Conservation (phyloP, 2,888 invertebrate species). For the Lepeophtheirus nordmannii region DNA sequence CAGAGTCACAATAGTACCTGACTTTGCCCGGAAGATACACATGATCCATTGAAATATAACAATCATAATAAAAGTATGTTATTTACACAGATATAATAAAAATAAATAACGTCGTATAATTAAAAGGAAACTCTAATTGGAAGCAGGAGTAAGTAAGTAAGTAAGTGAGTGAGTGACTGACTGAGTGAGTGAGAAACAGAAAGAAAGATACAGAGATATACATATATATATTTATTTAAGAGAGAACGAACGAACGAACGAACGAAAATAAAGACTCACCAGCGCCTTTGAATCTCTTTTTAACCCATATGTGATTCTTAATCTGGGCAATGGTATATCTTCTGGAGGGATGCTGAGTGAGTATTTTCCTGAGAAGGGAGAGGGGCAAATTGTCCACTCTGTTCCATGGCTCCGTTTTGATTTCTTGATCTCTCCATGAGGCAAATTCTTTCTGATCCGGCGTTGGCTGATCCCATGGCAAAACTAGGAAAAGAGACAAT, state of each 20-base stretch:
- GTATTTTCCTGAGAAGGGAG: constrained; percentile 56
- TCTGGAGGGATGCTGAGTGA: constrained; percentile 49
- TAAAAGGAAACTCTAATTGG: too few relatives aligned
- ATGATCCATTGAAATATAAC: not conserved
- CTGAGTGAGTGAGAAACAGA: not conserved
- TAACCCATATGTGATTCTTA: constrained; percentile 56
- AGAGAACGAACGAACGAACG: too few relatives aligned
- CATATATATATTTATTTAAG: too few relatives aligned
- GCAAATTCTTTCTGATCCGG: constrained; percentile 52
- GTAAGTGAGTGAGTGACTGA: not conserved
- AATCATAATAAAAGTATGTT: too few relatives aligned
- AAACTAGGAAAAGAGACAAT: constrained; percentile 44
- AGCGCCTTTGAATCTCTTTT: constrained; percentile 32
- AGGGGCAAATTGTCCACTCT: constrained; percentile 59
- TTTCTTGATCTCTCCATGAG: constrained; percentile 54
- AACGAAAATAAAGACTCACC: constrained; percentile 26
- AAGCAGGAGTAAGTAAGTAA: too few relatives aligned
- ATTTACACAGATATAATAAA: too few relatives aligned
- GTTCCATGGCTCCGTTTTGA: constrained; percentile 58
- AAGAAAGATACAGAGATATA: not conserved
- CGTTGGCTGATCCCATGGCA: constrained; percentile 84
- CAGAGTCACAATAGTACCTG: constrained; percentile 79
- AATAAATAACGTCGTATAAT: too few relatives aligned
- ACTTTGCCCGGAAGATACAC: constrained; percentile 36
- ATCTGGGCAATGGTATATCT: constrained; percentile 53